phyloP scores from a whole-genome alignment of 1,140 invertebrate species.

The Latrodectus geometricus region DNA sequence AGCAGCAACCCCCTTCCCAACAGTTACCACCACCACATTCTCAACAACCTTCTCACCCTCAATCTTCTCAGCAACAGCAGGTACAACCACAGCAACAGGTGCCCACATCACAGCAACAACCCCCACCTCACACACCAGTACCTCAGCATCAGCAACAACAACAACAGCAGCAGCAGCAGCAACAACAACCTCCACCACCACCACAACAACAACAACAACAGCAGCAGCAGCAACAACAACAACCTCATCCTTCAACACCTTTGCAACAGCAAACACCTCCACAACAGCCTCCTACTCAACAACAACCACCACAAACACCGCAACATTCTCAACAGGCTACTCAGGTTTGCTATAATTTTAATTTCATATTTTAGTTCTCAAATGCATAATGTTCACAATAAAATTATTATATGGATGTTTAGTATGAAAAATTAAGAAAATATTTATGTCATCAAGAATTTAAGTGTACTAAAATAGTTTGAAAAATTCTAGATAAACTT shows the following conservation, averaged over 20 bases:
- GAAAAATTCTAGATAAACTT: too few relatives aligned
- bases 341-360: conserved; percentile 19
- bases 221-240: conserved; percentile 5
- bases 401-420: neutral
- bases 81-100: conserved; percentile 19
- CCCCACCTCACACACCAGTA: conserved; percentile 4
- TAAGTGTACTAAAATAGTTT: too few relatives aligned
- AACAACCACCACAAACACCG: conserved; percentile 7
- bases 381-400: neutral
- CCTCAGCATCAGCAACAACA: conserved; percentile 6
- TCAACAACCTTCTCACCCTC: neutral
- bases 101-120: conserved; percentile 24
- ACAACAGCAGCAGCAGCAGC: conserved; percentile 2
- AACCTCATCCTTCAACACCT: conserved; percentile 4
- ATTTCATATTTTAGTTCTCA: neutral
- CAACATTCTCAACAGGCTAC: conserved; percentile 10
- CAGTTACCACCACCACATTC: conserved; percentile 4
- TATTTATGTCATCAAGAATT: neutral
- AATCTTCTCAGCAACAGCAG: conserved; percentile 5
- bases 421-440: neutral
- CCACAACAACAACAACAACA: neutral
- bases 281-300: neutral
- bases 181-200: neutral
- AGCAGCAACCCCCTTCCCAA: conserved; percentile 1
- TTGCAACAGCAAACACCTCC: conserved; percentile 11